Percentiles rank a stretch among this genome's conserved stretches.
Conservation (phyloP, 2,113 vertebrate species). For the Crotalus viridis region DNA sequence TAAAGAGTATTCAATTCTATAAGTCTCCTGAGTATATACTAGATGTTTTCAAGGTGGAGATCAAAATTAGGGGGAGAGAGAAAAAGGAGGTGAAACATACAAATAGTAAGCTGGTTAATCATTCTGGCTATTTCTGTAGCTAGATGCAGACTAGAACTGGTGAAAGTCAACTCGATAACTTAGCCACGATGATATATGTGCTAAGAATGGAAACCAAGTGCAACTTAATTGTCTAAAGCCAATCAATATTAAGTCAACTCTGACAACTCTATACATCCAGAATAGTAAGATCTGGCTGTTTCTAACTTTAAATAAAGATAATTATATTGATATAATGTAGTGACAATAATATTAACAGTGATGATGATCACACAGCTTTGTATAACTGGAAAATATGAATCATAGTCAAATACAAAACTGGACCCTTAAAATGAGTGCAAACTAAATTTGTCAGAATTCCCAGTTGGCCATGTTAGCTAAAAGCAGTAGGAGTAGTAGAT, state of each 20-base stretch:
- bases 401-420: background rate
- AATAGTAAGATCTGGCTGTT: background rate
- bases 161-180: background rate
- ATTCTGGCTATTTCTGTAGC: background rate
- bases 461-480: background rate
- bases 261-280: background rate
- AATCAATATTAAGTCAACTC: background rate
- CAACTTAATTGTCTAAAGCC: background rate
- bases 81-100: background rate
- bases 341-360: background rate
- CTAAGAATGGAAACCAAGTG: background rate
- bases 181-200: background rate
- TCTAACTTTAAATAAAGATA: background rate
- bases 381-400: background rate
- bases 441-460: background rate
- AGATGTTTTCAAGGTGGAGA: background rate
- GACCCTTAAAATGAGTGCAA: background rate
- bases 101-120: background rate
- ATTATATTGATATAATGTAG: background rate
- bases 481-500: background rate
- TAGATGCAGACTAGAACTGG: background rate
- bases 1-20: background rate
- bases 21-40: background rate
- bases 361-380: background rate
- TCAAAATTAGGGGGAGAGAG: background rate